Evolutionary conservation across 2,888 invertebrate species (phyloP), one percentile per base, ranked within the genome.

Genomic region (Liposcelis brunnea): DNA sequence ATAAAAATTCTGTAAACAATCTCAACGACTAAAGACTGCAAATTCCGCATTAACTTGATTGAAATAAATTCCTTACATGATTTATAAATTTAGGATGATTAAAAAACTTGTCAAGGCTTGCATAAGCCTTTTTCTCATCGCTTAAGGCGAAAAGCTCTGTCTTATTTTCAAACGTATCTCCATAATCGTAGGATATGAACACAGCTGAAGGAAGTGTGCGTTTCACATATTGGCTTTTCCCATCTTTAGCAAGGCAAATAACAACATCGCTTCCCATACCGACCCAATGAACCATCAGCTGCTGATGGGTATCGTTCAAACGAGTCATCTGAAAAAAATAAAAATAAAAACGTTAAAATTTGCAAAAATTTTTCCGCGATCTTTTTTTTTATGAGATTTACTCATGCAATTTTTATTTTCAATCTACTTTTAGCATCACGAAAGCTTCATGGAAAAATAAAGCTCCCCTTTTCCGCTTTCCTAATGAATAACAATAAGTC

Each of bases 241-340:
- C 10, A 60, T 86, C 83, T 53, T 80, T 70, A 2, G 87, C 85
- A 50, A 90, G 65, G 56, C 89, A 89, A 55, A 91, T 83, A 21
- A 87, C 82, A 63, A 84, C 77, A 16, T 52, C 51, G 49, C 85
- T 84, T 15, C 80, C 79, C 61, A 84, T 81, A 19, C 90, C 89
- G 10, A 87, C 83, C 90, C 91, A 91, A 62, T 89, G 86, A 8
- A 91, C 86, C 74, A 90, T 81, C 55, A 91, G 64, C 59, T 87
- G 85, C 56, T 84, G 82, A 59, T 91, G 90, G 51, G 77, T 78
- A 64, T 90, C 89, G 64, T 87, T 82, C 16, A 90, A 68, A 47
- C 72, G 67, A 51, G 74, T 79, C 44, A 77, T 74, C 89, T 89
- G 70, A 31, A 67, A 65, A 57, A 45, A 45, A n/a, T n/a, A n/a